Base-by-base conservation (phyloP, 2,888 invertebrate genomes). In the Apoda limacodes region DNA sequence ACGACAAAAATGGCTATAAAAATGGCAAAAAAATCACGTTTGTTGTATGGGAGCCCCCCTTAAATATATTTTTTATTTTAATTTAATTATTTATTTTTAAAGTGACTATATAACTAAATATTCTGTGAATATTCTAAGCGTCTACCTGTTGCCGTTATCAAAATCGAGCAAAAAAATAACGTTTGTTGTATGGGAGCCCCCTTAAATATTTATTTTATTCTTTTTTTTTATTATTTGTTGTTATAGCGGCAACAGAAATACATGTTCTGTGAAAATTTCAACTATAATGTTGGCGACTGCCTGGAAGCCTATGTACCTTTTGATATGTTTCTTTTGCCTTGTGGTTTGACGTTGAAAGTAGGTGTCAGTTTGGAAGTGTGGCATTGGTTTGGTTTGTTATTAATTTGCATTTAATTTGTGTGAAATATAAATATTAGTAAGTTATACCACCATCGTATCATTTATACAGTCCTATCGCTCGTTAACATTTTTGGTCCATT, bases 121-220 rank as follows among this genome's bases (percentile, higher is more conserved):
- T 17, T 17, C 17, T 17, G 17, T 17, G 17, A 17, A 17, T 17
- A 17, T 17, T 17, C 7, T 7, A 17, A 17, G 5, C 17, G 17
- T 17, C 17, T 17, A 17, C 17, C 17, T 17, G 17, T 17, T 17
- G 17, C 17, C 17, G 17, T 17, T 17, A 17, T 17, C n/a, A 22
- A 22, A 22, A 22, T n/a, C 9, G 5, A 10, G 10, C 22, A 7
- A 22, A 9, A 22, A 22, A 22, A 22, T 22, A 6, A 22, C 10
- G n/a, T 22, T 9, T 22, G 10, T 22, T 22, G 5, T 22, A 22
- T 22, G 22, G 22, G 22, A 22, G 22, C 22, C 22, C 22, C 10
- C n/a, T 22, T 22, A 7, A 22, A 22, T 17, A 17, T 17, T 17
- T 17, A 17, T 17, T 17, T 17, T 17, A 17, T 17, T 17, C 17